A percentile compares a stretch with the other conserved stretches of the same genome.
phyloP scores from a whole-genome alignment of 53 echinoderm and acorn worm species.

The Temnopleurus reevesii region DNA sequence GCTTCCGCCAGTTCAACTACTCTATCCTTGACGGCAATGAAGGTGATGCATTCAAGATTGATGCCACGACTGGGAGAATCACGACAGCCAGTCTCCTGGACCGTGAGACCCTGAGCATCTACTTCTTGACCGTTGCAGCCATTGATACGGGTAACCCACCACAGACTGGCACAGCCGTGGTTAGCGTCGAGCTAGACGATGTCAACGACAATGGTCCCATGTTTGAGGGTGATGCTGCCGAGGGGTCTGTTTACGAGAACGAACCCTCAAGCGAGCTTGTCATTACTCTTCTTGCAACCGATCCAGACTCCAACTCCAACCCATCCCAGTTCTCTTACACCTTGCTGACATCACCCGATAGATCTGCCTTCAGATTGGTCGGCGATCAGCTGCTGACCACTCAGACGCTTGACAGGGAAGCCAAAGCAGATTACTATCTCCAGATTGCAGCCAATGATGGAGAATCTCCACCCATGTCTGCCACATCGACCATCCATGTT shows the following conservation, averaged over 20 bases:
- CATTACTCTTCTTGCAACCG: slow-evolving; percentile 85
- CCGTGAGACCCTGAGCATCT: slow-evolving; percentile 74
- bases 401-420: slow-evolving; percentile 75
- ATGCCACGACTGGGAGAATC: slow-evolving; percentile 75
- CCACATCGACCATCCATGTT: slow-evolving; percentile 82
- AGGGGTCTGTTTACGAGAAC: slow-evolving; percentile 73
- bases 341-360: slow-evolving; percentile 61
- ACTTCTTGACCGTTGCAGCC: slow-evolving; percentile 80
- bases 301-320: slow-evolving; percentile 80
- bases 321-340: slow-evolving; percentile 72
- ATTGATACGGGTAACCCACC: slow-evolving; percentile 86
- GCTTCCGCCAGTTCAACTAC: slow-evolving; percentile 82
- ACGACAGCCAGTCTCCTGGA: slow-evolving; percentile 67
- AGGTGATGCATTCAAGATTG: slow-evolving; percentile 73
- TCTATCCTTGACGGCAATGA: slow-evolving; percentile 73
- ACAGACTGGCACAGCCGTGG: slow-evolving; percentile 75
- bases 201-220: slow-evolving; percentile 94
- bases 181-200: slow-evolving; percentile 76
- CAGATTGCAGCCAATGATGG: slow-evolving; percentile 82
- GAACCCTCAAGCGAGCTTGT: slow-evolving; percentile 69
- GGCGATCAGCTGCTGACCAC: slow-evolving; percentile 72
- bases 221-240: slow-evolving; percentile 69
- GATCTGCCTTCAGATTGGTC: slow-evolving; percentile 63
- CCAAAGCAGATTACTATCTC: slow-evolving; percentile 76
- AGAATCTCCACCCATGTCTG: slow-evolving; percentile 73